A percentile compares a stretch with the other conserved stretches of the same genome.
phyloP scores from a whole-genome alignment of 2,888 invertebrate species.

The Amphiduros pacificus region DNA sequence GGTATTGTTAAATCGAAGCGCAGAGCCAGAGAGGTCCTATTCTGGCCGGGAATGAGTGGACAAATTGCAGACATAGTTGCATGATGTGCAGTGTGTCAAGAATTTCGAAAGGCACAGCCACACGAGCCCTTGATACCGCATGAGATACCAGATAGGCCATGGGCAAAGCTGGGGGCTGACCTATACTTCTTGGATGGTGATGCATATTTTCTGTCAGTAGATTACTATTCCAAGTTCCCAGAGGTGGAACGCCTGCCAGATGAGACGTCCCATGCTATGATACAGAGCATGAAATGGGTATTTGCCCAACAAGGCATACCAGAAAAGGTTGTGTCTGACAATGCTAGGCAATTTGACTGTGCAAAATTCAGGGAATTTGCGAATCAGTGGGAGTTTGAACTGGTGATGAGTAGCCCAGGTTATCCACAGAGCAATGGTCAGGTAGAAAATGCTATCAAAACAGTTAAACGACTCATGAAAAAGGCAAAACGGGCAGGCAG shows the following conservation, averaged over 20 bases:
- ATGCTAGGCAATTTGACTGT: too few relatives aligned
- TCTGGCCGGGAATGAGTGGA: slow-evolving; percentile 26
- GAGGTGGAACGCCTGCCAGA: slow-evolving; percentile 5
- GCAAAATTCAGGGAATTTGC: slow-evolving; percentile 24
- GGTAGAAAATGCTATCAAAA: slow-evolving; percentile 29
- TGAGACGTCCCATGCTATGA: slow-evolving; percentile 4
- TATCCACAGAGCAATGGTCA: slow-evolving; percentile 32
- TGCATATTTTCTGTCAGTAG: slow-evolving; percentile 19
- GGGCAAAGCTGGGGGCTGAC: slow-evolving; percentile 18
- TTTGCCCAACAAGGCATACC: slow-evolving; percentile 30
- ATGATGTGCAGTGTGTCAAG: slow-evolving; percentile 10
- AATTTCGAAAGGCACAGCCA: not conserved
- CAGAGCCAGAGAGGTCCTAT: slow-evolving; percentile 22
- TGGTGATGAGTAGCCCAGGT: slow-evolving; percentile 25
- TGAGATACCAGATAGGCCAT: slow-evolving; percentile 13
- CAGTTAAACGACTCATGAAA: slow-evolving; percentile 21
- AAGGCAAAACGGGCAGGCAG: slow-evolving; percentile 3
- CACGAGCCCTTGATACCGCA: slow-evolving; percentile 23
- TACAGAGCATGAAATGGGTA: slow-evolving; percentile 18
- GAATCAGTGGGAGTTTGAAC: slow-evolving; percentile 3
- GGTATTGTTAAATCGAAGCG: slow-evolving; percentile 20
- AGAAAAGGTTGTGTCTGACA: slow-evolving; percentile 27
- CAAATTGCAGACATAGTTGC: slow-evolving; percentile 21
- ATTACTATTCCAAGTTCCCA: slow-evolving; percentile 17
- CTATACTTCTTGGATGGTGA: slow-evolving; percentile 11